Evolutionary conservation across 1,140 invertebrate species (phyloP), one percentile per base, ranked within the genome.

Genomic region (Eriosoma lanigerum): DNA sequence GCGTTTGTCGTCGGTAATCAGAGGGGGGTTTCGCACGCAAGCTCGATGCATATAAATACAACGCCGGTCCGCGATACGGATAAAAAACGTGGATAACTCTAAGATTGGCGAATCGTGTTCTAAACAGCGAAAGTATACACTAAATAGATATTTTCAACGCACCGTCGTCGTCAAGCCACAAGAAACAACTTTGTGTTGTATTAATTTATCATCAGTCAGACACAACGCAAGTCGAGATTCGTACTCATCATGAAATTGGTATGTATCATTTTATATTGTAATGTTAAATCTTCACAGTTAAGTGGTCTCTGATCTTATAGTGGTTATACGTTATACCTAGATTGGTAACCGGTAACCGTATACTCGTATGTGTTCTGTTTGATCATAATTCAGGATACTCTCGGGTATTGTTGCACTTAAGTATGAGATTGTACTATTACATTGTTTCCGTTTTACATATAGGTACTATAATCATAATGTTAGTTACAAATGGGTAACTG

Each of bases 161-260:
- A 21, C n/a, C n/a, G 12, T 54, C 52, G 8, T 54, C n/a, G n/a
- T n/a, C n/a, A n/a, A 12, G 50, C 2, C 38, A n/a, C n/a, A 66
- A 32, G 3, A 64, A 38, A 19, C 50, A 6, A 19, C 19, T n/a
- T 54, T 1, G 8, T 19, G 52, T 54, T 54, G 19, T 52, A 58
- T 12, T 21, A 12, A 6, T 21, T 26, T 6, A 13, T 24, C 21
- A 3, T 68, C 66, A n/a, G n/a, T 26, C 44, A 21, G 21, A 3
- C 21, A 21, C 60, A 62, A 29, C 50, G 29, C 62, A 60, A 44
- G 13, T 38, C 32, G n/a, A 38, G 8, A 38, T 8, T n/a, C n/a
- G n/a, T n/a, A 73, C 10, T 19, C 75, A 48, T 48, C 52, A 78
- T 78, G 75, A 29, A 78, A 78, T 29, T 62, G 56, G 75, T 78